Base-by-base conservation (phyloP, 2,888 invertebrate species). In the Chironomus tentans region DNA sequence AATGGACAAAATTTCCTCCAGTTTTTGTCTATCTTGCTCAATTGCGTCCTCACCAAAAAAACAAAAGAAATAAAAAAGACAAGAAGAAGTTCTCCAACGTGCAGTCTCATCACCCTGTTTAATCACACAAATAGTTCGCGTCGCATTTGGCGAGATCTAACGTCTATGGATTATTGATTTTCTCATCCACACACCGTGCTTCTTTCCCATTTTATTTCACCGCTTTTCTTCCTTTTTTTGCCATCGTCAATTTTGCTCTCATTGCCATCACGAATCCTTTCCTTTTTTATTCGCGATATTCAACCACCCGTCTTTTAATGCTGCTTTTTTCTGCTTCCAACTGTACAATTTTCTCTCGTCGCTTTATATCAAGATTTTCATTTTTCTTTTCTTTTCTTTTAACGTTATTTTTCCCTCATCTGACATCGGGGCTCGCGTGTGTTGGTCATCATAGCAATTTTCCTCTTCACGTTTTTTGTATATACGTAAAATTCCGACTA, bases 161-260 rank as follows among this genome's bases (percentile, higher is more conserved):
- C 72, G 72, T 72, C 72, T 72, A 72, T 72, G 72, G 72, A 72
- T 72, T 72, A 72, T 72, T 72, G 72, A 72, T 72, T 72, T 72
- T 72, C 72, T 71, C 72, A 50, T 62, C 48, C 50, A 38, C 70
- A 70, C 22, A 38, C 70, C 70, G 28, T 70, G 38, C 38, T 38
- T 38, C 38, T 38, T 38, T 38, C 38, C 38, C 38, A 38, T 38
- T 38, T 38, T 38, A 38, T 70, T 70, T 70, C 46, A 46, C 70
- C 70, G 48, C 47, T 70, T 47, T 68, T 21, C 47, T 56, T 56
- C 15, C 28, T 28, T 28, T 38, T 38, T 38, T 15, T 56, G 56
- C 13, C 21, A 22, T 6, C 50, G 71, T 56, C 21, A 50, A 18
- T 71, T 56, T 48, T 18, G 18, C 71, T 50, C 56, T 38, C 12